Evolutionary conservation across 2,888 invertebrate species (phyloP).

Genomic region (Galerucella pusilla): DNA sequence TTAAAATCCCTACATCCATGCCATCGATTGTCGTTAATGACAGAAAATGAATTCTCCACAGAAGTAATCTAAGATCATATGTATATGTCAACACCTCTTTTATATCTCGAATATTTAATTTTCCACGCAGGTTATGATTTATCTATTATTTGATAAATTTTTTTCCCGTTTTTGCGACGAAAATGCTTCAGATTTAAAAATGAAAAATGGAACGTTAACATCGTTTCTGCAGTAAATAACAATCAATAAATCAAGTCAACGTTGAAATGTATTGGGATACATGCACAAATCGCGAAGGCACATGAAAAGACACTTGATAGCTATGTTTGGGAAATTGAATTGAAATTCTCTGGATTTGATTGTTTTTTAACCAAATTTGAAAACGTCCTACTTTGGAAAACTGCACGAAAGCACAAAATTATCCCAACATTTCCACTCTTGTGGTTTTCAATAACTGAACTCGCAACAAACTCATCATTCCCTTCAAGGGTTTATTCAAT

Average conservation of each 20-base stretch:
- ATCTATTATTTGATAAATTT: background rate
- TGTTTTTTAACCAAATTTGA: background rate
- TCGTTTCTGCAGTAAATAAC: constrained; percentile 22
- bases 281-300: constrained; percentile 16
- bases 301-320: constrained; percentile 18
- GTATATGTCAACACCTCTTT: background rate
- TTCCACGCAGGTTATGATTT: constrained; percentile 20
- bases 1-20: too few species aligned
- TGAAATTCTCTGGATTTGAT: background rate
- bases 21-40: background rate
- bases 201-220: constrained; percentile 34
- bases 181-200: constrained; percentile 19
- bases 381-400: background rate
- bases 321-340: constrained; percentile 1
- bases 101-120: constrained; percentile 15
- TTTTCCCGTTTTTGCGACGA: constrained; percentile 8
- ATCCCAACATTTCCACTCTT: background rate
- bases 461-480: background rate
- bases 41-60: background rate
- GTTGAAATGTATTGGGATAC: constrained; percentile 21
- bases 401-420: background rate
- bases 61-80: background rate
- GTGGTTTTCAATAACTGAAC: background rate
- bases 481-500: background rate
- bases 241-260: constrained; percentile 32